Percentiles rank a stretch among this genome's conserved stretches.
These are phyloP conservation scores for Drosophila mojavensis DNA, from an alignment of 1,140 invertebrate species.

Conservation along the genomic window DNA sequence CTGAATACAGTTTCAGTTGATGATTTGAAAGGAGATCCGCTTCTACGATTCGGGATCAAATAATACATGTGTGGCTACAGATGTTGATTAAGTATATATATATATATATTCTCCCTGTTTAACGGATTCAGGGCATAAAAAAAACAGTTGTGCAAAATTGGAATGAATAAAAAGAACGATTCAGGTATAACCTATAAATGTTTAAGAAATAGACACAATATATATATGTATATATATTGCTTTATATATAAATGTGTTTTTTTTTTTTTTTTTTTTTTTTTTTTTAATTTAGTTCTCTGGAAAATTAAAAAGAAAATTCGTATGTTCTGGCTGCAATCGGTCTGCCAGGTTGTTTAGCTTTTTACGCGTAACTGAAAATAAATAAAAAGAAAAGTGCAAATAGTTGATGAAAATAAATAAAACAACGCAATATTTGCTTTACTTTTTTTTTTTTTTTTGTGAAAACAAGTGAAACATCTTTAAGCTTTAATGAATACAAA, in stretches of 20 bases:
- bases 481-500: conserved; percentile 9
- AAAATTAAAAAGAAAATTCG: conserved; percentile 48
- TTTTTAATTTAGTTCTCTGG: conserved; percentile 42
- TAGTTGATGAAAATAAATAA: conserved; percentile 16
- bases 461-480: conserved; percentile 22
- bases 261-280: neutral
- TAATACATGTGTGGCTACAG: no score
- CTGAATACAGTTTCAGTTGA: no score
- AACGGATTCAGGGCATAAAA: no score
- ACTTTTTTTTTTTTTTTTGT: conserved; percentile 10
- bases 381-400: conserved; percentile 15
- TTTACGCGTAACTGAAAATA: conserved; percentile 71
- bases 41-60: no score
- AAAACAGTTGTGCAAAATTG: neutral
- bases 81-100: no score
- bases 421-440: conserved; percentile 12
- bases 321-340: conserved; percentile 31
- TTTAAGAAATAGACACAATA: neutral
- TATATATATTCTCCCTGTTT: no score
- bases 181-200: conserved; percentile 27
- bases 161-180: conserved; percentile 23
- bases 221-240: conserved; percentile 12
- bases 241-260: conserved; percentile 8
- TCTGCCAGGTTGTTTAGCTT: conserved; percentile 62
- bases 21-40: no score